Percentiles rank a stretch among this genome's conserved stretches.
phyloP scores from a whole-genome alignment of 2,113 vertebrate species.

The Tautogolabrus adspersus region DNA sequence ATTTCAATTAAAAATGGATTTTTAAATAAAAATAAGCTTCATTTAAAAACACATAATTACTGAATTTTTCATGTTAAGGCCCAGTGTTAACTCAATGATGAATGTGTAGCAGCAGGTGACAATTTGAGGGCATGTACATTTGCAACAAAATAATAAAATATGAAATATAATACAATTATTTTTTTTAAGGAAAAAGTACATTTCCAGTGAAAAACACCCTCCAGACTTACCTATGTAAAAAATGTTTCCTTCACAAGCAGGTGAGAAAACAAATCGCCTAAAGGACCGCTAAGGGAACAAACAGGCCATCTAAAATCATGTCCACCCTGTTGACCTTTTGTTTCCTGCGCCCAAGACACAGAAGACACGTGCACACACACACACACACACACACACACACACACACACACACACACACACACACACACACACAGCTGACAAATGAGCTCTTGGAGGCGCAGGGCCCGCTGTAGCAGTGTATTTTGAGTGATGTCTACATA shows the following conservation, averaged over 20 bases:
- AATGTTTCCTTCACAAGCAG: conserved; percentile 81
- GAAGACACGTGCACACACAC: conserved; percentile 32
- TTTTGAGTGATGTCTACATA: conserved; percentile 86
- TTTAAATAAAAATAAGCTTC: too few relatives aligned
- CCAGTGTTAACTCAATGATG: background rate
- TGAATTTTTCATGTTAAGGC: too few relatives aligned
- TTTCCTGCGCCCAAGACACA: conserved; percentile 66
- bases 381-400: conserved; percentile 52
- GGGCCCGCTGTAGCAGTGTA: conserved; percentile 60
- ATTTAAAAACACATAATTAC: too few relatives aligned
- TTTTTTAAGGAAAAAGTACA: background rate
- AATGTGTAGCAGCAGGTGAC: background rate
- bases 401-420: conserved; percentile 42
- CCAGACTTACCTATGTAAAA: conserved; percentile 10
- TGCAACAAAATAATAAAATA: background rate
- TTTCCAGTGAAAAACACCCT: background rate
- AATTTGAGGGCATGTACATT: background rate
- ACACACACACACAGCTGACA: conserved; percentile 71
- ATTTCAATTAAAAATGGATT: background rate
- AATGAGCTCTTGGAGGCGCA: conserved; percentile 75
- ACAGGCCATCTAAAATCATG: conserved; percentile 69
- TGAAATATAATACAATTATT: background rate
- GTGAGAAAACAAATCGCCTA: conserved; percentile 43
- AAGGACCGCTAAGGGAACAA: conserved; percentile 48
- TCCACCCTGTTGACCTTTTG: conserved; percentile 79